These are phyloP conservation scores for Dasypogon diadema DNA, from an alignment of 2,888 invertebrate species.

Conservation along the genomic window DNA sequence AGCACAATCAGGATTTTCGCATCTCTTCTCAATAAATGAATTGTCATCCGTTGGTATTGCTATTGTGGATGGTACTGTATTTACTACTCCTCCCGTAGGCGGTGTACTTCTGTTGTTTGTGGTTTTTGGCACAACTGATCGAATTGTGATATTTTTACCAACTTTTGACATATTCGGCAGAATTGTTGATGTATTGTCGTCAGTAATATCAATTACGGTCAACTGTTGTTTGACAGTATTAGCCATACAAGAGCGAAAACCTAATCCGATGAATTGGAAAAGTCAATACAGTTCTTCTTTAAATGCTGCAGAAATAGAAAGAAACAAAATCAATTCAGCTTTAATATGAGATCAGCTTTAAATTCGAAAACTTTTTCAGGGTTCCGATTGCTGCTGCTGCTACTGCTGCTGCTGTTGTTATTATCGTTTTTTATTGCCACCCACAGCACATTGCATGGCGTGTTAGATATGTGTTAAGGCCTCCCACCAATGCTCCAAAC, in stretches of 20 bases:
- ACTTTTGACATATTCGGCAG: too few species aligned
- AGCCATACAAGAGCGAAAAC: too few species aligned
- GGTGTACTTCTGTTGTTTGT: background rate
- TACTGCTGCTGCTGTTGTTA: conserved; percentile 13
- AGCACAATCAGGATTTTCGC: conserved; percentile 61
- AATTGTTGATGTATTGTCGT: background rate
- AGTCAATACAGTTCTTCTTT: conserved; percentile 27
- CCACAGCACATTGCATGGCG: conserved; percentile 24
- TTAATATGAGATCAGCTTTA: conserved; percentile 36
- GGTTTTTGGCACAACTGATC: background rate
- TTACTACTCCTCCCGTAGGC: background rate
- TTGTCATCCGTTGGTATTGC: background rate
- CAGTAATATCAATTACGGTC: background rate
- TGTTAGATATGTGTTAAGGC: conserved; percentile 34
- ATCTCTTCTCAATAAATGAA: conserved; percentile 34
- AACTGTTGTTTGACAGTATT: background rate
- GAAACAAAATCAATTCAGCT: conserved; percentile 1
- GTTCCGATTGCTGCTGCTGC: conserved; percentile 12
- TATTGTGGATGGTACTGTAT: background rate
- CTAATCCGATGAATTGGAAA: too few species aligned
- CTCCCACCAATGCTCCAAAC: background rate
- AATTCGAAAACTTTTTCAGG: conserved; percentile 13
- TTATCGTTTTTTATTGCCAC: conserved; percentile 41
- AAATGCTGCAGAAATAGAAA: background rate
- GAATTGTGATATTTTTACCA: background rate